Conservation (phyloP, 2,888 invertebrate species). For the Drosophila dives region DNA sequence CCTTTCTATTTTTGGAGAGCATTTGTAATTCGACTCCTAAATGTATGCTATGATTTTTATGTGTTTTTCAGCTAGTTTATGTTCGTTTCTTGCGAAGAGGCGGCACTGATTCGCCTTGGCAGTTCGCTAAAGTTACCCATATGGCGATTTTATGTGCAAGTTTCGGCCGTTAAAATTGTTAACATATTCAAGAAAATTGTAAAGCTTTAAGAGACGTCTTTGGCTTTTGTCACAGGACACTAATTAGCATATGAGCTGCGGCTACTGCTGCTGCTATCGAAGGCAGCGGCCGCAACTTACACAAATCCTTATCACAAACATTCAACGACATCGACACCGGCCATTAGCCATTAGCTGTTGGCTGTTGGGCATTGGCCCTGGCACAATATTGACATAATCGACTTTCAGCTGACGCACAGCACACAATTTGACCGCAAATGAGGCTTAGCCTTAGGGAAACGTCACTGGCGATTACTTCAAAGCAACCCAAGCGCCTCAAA, state of each 20-base stretch:
- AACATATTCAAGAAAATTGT: neutral
- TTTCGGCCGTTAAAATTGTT: slow-evolving; percentile 14
- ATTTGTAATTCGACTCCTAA: slow-evolving; percentile 68
- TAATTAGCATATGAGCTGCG: slow-evolving; percentile 67
- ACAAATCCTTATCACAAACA: slow-evolving; percentile 72
- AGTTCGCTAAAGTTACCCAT: slow-evolving; percentile 32
- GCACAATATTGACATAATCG: slow-evolving; percentile 80
- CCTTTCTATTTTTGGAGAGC: slow-evolving; percentile 22
- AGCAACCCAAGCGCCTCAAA: slow-evolving; percentile 39
- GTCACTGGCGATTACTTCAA: slow-evolving; percentile 67
- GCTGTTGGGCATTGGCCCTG: slow-evolving; percentile 67
- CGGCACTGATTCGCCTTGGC: slow-evolving; percentile 33
- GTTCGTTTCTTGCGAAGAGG: slow-evolving; percentile 12
- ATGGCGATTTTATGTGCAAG: slow-evolving; percentile 22
- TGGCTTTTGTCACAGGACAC: slow-evolving; percentile 30
- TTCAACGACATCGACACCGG: slow-evolving; percentile 13
- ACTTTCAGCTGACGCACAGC: slow-evolving; percentile 76
- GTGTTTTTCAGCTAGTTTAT: slow-evolving; percentile 60
- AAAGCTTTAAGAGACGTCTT: neutral
- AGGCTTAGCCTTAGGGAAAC: slow-evolving; percentile 75
- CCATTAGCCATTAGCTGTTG: slow-evolving; percentile 16
- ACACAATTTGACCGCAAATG: slow-evolving; percentile 79
- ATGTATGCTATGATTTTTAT: slow-evolving; percentile 74
- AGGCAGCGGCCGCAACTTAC: slow-evolving; percentile 54
- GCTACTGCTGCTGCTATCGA: slow-evolving; percentile 20